Evolutionary conservation across 2,888 invertebrate species (phyloP).

Genomic region (Folsomia manolachei): DNA sequence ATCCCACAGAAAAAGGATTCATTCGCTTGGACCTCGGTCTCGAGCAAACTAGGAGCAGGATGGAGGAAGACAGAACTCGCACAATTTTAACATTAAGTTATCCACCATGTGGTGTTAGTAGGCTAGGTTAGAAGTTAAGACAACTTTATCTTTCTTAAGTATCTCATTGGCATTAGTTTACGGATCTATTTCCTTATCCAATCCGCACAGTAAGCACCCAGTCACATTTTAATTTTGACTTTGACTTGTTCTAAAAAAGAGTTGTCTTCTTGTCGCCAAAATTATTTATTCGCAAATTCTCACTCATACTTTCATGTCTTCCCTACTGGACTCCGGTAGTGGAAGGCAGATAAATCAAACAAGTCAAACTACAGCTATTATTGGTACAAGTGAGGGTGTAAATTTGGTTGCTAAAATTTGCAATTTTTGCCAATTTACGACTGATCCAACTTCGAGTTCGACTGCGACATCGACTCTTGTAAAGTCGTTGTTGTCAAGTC

Average conservation of each 20-base stretch:
- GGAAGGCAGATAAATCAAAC: background rate
- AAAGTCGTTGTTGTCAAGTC: background rate
- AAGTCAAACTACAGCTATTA: too few species aligned
- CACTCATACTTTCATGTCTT: slow-evolving; percentile 18
- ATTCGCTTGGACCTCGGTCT: background rate
- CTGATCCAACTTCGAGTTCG: background rate
- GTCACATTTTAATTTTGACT: too few species aligned
- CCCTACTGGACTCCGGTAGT: slow-evolving; percentile 11
- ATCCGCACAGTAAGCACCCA: background rate
- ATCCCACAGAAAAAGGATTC: background rate
- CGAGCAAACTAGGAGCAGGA: background rate
- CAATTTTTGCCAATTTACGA: too few species aligned
- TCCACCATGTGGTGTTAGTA: background rate
- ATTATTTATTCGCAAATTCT: background rate
- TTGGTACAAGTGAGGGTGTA: too few species aligned
- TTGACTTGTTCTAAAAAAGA: background rate
- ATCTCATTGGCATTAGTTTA: too few species aligned
- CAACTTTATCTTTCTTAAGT: too few species aligned
- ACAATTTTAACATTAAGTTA: background rate
- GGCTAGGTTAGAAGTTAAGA: too few species aligned
- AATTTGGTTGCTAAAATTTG: too few species aligned
- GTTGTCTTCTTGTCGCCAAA: slow-evolving; percentile 3
- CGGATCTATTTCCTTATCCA: background rate
- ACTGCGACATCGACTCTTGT: background rate
- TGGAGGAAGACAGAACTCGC: background rate